These are phyloP conservation scores for Octodon degus DNA, from an alignment of 2,113 vertebrate species.

Conservation along the genomic window DNA sequence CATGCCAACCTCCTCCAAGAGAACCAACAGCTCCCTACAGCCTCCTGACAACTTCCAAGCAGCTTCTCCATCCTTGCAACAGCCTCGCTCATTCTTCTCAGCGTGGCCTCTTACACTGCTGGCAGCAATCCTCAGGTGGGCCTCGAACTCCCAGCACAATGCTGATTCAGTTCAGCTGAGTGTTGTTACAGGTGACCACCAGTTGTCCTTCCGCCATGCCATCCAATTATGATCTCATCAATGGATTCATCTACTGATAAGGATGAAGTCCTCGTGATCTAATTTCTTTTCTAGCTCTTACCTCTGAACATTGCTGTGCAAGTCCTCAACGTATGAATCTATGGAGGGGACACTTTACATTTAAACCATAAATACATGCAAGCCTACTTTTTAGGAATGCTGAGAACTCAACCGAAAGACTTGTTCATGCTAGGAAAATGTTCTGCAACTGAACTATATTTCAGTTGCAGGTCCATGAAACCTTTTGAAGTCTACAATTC, in stretches of 20 bases:
- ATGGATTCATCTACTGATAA: not conserved
- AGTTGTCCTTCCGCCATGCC: no score
- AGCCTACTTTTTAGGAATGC: not conserved
- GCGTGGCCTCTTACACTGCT: no score
- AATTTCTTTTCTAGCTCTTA: not conserved
- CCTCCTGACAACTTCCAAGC: no score
- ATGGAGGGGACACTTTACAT: not conserved
- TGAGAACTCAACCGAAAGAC: not conserved
- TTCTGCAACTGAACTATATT: not conserved
- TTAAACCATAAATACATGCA: not conserved
- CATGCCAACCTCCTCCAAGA: no score
- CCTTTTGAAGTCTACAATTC: not conserved
- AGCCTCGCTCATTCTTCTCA: no score
- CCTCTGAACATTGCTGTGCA: not conserved
- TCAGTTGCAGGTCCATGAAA: not conserved
- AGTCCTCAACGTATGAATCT: not conserved
- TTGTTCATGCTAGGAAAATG: not conserved
- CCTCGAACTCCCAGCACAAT: no score
- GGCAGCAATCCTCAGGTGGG: no score
- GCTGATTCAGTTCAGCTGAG: no score
- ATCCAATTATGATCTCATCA: not conserved
- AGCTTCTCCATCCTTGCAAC: no score
- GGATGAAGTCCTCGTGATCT: not conserved
- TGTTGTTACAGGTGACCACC: no score
- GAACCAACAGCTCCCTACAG: no score